A percentile compares a stretch with the other conserved stretches of the same genome.
phyloP scores from a whole-genome alignment of 1,140 invertebrate genomes.

The Wasmannia auropunctata region DNA sequence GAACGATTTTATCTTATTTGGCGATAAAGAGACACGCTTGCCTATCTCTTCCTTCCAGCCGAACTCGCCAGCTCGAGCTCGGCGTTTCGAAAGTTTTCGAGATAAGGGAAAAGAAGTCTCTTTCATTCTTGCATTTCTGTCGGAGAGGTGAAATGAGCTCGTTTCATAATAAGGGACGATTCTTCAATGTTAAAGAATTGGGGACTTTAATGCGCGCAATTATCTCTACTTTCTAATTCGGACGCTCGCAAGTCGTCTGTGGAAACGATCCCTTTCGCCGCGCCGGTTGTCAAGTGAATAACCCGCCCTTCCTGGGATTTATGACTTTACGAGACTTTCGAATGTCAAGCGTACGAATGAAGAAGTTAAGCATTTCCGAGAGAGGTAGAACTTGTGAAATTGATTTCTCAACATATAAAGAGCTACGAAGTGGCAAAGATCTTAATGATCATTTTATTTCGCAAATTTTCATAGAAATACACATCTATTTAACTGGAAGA shows the following conservation, averaged over 20 bases:
- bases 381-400: background rate
- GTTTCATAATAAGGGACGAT: conserved; percentile 42
- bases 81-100: conserved; percentile 42
- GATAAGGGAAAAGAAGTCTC: conserved; percentile 26
- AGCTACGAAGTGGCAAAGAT: background rate
- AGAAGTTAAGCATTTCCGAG: background rate
- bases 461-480: background rate
- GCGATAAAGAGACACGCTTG: conserved; percentile 3
- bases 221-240: conserved; percentile 57
- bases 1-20: conserved; percentile 22
- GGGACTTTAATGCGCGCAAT: conserved; percentile 39
- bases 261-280: conserved; percentile 16
- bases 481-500: background rate
- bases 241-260: background rate
- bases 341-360: conserved; percentile 12
- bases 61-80: background rate
- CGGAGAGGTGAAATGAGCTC: background rate
- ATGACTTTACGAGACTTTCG: conserved; percentile 23
- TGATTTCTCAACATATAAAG: background rate
- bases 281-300: conserved; percentile 19
- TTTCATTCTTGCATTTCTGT: conserved; percentile 12
- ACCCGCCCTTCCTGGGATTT: conserved; percentile 7
- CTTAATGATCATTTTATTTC: background rate
- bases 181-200: conserved; percentile 23
- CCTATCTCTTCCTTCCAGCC: background rate